Conservation (phyloP, 2,888 invertebrate species). For the Andricus curvator region DNA sequence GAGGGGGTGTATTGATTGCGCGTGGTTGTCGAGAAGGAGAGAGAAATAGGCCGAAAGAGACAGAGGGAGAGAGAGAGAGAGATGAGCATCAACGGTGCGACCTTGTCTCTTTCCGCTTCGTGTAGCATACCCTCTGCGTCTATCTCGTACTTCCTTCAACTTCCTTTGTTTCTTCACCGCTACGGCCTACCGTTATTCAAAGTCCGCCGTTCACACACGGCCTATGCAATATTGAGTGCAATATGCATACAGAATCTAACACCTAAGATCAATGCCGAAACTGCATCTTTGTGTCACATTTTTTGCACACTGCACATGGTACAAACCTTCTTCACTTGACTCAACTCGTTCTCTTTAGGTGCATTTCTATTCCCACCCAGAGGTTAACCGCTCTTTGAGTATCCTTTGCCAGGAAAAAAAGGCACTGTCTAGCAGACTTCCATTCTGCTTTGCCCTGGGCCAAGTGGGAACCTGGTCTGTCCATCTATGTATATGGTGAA, state of each 20-base stretch:
- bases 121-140: slow-evolving; percentile 4
- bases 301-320: background rate
- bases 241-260: background rate
- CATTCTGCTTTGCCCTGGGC: no score
- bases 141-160: background rate
- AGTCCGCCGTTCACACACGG: background rate
- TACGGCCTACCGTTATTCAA: background rate
- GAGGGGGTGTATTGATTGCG: slow-evolving; percentile 74
- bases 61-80: background rate
- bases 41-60: slow-evolving; percentile 55
- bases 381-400: slow-evolving; percentile 1
- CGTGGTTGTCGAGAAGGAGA: slow-evolving; percentile 64
- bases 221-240: background rate
- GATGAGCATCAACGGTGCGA: slow-evolving; percentile 35
- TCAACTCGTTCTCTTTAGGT: background rate
- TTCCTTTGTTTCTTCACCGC: slow-evolving; percentile 13
- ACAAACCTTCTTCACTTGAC: background rate
- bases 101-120: slow-evolving; percentile 33
- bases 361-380: slow-evolving; percentile 8
- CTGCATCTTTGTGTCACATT: slow-evolving; percentile 18
- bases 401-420: background rate
- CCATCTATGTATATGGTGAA: no score
- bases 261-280: slow-evolving; percentile 12
- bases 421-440: background rate
- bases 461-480: no score